These are phyloP conservation scores for Holacanthus passer DNA, from an alignment of 2,113 vertebrate species.

Conservation along the genomic window DNA sequence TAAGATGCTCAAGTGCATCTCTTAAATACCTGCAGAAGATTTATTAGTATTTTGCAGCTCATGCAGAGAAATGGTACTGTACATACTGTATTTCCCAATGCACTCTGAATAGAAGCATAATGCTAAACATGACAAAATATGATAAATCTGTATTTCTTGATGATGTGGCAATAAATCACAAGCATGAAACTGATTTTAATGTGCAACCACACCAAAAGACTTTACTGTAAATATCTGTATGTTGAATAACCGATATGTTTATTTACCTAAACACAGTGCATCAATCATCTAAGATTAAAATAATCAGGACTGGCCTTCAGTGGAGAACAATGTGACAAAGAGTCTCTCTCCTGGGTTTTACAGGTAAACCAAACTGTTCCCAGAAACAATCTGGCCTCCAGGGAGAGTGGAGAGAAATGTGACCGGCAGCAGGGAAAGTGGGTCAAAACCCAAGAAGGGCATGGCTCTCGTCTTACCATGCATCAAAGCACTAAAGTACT, in stretches of 20 bases:
- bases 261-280: background rate
- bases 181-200: background rate
- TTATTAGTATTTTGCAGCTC: background rate
- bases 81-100: conserved; percentile 1
- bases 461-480: conserved; percentile 18
- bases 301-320: background rate
- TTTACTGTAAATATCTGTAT: background rate
- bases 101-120: background rate
- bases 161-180: background rate
- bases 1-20: conserved; percentile 15
- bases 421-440: conserved; percentile 33
- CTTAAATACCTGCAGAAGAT: conserved; percentile 19
- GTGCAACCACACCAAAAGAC: background rate
- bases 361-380: conserved; percentile 37
- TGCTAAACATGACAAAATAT: background rate
- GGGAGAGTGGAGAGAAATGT: conserved; percentile 23
- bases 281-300: conserved; percentile 17
- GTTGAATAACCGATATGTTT: background rate
- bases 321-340: conserved; percentile 17
- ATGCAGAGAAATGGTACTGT: background rate
- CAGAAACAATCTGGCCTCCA: conserved; percentile 22
- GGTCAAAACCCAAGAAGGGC: conserved; percentile 49
- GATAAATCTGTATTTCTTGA: background rate
- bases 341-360: conserved; percentile 35
- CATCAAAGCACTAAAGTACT: conserved; percentile 13